Evolutionary conservation across 1,140 invertebrate genomes (phyloP), one percentile per base, ranked within the genome.

Genomic region (Macrostomum lignano): DNA sequence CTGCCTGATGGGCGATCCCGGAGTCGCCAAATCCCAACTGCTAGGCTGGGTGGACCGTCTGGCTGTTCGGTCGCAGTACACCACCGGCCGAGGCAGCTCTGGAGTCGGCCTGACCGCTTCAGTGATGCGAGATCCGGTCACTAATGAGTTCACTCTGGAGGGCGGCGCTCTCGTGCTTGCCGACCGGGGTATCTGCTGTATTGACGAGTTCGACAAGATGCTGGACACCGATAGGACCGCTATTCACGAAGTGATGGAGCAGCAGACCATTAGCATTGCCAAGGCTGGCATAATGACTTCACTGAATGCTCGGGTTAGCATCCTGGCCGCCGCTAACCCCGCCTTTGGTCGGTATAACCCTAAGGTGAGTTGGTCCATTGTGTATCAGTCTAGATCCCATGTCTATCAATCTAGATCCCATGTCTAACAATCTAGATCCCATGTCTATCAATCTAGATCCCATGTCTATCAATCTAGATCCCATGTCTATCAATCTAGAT

Each of bases 181-280:
- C 10, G 91, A 98, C 63, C 71, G 82, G 47, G 68, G 91, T 15
- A 75, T 96, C 22, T 96, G 88, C 52, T 96, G 88, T 50, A 98
- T 98, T 55, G 88, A 96, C 50, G 91, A 98, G 61, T 98, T 98
- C 60, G 91, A 98, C 56, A 98, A 98, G 62, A 91, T 93, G 82
- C 70, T 76, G 7, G 81, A 91, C 34, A 48, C 54, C 9, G 84
- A 93, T 24, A 66, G 86, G 44, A 91, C 82, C 1, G 79, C 88
- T 24, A 94, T 98, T 44, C 91, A 98, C 52, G 91, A 98, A 61
- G 62, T 65, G 2, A 98, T 98, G 91, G 91, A 98, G 63, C 91
- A 98, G 48, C 91, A 98, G 60, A 98, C 91, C 1, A 93, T 98
- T 40, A 93, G 82, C 25, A 94, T 98, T 51, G 86, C 91, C 7